Conservation (phyloP, 2,113 vertebrate genomes). For the Scalopus aquaticus region DNA sequence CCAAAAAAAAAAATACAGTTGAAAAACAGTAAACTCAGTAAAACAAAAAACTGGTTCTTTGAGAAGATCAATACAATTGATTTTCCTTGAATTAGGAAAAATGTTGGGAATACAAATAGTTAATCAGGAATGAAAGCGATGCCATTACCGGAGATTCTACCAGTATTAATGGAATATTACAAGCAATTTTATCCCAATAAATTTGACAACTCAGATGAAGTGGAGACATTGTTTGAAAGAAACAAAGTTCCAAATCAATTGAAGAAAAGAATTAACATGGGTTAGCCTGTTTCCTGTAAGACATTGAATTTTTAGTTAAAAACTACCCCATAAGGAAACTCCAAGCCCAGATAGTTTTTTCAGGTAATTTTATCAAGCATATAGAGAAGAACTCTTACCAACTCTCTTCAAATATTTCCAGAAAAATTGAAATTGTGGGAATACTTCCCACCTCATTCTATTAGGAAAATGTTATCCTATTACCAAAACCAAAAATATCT, state of each 20-base stretch:
- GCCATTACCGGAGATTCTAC: neutral
- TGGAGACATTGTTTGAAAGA: neutral
- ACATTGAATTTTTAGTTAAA: neutral
- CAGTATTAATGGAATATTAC: neutral
- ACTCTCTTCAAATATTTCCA: neutral
- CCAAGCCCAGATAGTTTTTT: neutral
- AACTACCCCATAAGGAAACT: neutral
- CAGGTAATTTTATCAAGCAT: neutral
- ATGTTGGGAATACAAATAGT: constrained; percentile 8
- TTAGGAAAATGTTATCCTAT: neutral
- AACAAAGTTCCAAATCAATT: neutral
- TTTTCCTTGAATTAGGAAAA: neutral
- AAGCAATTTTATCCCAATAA: neutral
- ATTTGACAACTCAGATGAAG: neutral
- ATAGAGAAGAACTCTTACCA: neutral
- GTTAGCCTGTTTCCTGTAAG: neutral
- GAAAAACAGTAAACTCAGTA: neutral
- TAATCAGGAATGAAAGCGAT: neutral
- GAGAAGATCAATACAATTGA: neutral
- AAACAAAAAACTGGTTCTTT: neutral
- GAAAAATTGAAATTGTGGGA: neutral
- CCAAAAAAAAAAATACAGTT: neutral
- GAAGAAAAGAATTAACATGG: neutral
- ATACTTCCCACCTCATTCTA: neutral
- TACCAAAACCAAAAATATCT: neutral